These are phyloP conservation scores for Ptilodon capucinus DNA, from an alignment of 2,888 invertebrate species.

Conservation along the genomic window DNA sequence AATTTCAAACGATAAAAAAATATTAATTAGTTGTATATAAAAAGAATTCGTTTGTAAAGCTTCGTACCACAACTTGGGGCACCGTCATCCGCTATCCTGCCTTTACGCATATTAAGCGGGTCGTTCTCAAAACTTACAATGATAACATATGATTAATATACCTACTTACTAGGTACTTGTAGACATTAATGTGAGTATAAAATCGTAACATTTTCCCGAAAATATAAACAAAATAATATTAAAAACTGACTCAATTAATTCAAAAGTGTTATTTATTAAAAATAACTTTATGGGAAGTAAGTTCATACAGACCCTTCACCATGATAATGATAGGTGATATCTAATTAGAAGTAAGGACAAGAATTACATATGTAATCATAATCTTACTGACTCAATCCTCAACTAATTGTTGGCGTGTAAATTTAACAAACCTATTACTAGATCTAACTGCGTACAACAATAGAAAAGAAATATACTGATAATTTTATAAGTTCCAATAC, in stretches of 20 bases:
- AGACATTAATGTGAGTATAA: constrained; percentile 27
- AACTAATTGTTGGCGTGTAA: constrained; percentile 15
- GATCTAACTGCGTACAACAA: neutral
- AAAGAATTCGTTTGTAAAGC: neutral
- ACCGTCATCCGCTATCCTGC: constrained; percentile 52
- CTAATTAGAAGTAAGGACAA: constrained; percentile 15
- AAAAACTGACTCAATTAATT: constrained; percentile 32
- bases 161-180: constrained; percentile 25
- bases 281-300: constrained; percentile 21
- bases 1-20: neutral
- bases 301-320: constrained; percentile 32
- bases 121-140: constrained; percentile 45
- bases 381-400: constrained; percentile 16
- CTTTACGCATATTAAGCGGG: constrained; percentile 59
- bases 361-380: constrained; percentile 20
- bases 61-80: neutral
- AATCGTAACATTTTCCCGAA: constrained; percentile 22
- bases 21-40: neutral
- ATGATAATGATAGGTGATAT: constrained; percentile 12
- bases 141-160: constrained; percentile 29
- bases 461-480: neutral
- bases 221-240: constrained; percentile 21
- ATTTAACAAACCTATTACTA: constrained; percentile 3
- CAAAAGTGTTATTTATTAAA: constrained; percentile 12
- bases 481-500: no score